Evolutionary conservation across 2,888 invertebrate species (phyloP).

Genomic region (Apamea monoglypha): DNA sequence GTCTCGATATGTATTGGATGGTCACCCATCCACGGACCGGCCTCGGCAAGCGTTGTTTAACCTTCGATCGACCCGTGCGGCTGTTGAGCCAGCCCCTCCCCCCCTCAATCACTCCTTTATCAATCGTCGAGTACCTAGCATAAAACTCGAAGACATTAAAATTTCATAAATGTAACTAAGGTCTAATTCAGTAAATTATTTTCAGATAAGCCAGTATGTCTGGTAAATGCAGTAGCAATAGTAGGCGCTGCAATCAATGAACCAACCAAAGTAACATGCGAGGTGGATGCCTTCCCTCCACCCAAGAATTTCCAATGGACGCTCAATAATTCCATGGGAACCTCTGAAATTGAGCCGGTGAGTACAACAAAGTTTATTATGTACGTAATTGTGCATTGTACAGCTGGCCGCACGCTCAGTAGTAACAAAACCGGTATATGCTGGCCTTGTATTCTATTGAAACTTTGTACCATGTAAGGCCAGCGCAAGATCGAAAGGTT

Average conservation of each 20-base stretch:
- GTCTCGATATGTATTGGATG: background rate
- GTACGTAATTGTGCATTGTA: conserved; percentile 37
- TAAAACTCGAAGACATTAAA: background rate
- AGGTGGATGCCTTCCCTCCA: conserved; percentile 96
- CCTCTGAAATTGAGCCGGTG: conserved; percentile 92
- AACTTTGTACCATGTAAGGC: background rate
- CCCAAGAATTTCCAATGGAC: conserved; percentile 96
- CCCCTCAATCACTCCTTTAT: background rate
- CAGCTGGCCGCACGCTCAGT: background rate
- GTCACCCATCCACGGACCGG: background rate
- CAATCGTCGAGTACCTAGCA: background rate
- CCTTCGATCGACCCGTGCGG: background rate
- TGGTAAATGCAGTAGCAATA: conserved; percentile 93
- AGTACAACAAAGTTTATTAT: conserved; percentile 62
- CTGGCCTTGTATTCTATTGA: background rate
- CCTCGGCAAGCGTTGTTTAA: background rate
- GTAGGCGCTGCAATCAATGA: conserved; percentile 96
- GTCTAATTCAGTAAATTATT: background rate
- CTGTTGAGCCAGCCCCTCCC: background rate
- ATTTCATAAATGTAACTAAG: background rate
- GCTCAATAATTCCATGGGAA: conserved; percentile 96
- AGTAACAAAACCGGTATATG: background rate
- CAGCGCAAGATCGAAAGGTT: background rate
- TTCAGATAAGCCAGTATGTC: conserved; percentile 95
- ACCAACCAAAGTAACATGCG: conserved; percentile 94